Evolutionary conservation across 2,888 invertebrate species (phyloP), one percentile per base, ranked within the genome.

Genomic region (Nomada goodeniana): DNA sequence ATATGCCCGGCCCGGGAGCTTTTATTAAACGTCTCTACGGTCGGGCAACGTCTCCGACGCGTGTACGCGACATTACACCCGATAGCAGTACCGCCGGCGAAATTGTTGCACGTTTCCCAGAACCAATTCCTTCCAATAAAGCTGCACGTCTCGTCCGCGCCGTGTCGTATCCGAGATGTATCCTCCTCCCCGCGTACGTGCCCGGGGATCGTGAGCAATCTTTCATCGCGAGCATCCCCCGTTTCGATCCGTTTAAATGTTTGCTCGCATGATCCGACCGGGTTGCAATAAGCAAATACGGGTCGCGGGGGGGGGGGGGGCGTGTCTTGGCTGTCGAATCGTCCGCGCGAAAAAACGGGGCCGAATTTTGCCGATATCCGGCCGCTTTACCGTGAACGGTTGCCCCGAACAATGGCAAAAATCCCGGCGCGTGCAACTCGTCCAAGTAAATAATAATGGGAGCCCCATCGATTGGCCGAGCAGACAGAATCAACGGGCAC

Each of bases 371-470:
- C 70, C 84, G 86, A 82, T 82, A 79, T 79, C 76, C 71, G 64
- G 64, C 75, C 42, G 74, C 68, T 61, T 61, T 64, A 47, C 67
- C 20, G 47, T 1, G 23, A 57, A 60, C 50, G 76, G 77, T 55
- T 57, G 68, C 47, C 60, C 65, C 70, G 53, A 57, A 42, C 29
- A 61, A 60, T 50, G 61, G 29, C 50, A 78, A 85, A 85, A 82
- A 80, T 68, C 75, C 60, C 11, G 53, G 53, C 63, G 20, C 82
- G 81, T 78, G 82, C 82, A 84, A 79, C 75, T 76, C 60, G 72
- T 55, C 68, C 68, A 76, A 71, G 83, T 87, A 87, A 87, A 87
- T 87, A 85, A 87, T 87, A 87, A 87, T 78, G 85, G 79, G 80
- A 81, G 80, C 57, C 36, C 77, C 60, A 83, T 87, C 84, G 87